Conservation (phyloP, 2,113 vertebrate genomes). For the Nesoenas mayeri region DNA sequence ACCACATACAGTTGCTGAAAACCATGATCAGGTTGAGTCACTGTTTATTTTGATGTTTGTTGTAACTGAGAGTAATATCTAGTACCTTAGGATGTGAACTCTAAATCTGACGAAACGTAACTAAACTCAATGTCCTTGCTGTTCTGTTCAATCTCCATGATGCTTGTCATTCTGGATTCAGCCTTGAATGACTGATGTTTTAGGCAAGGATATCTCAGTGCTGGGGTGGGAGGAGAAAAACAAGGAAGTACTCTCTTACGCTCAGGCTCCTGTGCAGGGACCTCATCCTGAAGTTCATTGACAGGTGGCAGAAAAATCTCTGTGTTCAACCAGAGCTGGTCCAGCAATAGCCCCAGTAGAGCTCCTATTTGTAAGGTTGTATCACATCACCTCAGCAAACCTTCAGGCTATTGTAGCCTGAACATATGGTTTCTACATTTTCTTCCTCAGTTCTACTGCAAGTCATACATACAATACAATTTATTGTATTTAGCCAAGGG, state of each 20-base stretch:
- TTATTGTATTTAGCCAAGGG: not conserved
- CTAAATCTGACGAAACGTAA: not conserved
- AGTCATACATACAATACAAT: not conserved
- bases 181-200: not conserved
- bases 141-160: not conserved
- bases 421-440: not conserved
- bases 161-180: not conserved
- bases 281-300: not conserved
- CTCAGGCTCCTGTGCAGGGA: not conserved
- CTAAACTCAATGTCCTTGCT: not conserved
- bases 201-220: not conserved
- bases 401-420: not conserved
- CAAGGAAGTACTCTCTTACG: not conserved
- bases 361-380: not conserved
- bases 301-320: not conserved
- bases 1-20: not conserved
- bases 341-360: not conserved
- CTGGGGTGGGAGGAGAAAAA: not conserved
- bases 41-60: not conserved
- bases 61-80: not conserved
- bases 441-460: not conserved
- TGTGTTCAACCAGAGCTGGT: not conserved
- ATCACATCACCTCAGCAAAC: not conserved
- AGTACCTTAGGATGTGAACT: not conserved
- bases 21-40: not conserved